Conservation (phyloP, 1,140 invertebrate genomes). For the Copidosoma floridanum region DNA sequence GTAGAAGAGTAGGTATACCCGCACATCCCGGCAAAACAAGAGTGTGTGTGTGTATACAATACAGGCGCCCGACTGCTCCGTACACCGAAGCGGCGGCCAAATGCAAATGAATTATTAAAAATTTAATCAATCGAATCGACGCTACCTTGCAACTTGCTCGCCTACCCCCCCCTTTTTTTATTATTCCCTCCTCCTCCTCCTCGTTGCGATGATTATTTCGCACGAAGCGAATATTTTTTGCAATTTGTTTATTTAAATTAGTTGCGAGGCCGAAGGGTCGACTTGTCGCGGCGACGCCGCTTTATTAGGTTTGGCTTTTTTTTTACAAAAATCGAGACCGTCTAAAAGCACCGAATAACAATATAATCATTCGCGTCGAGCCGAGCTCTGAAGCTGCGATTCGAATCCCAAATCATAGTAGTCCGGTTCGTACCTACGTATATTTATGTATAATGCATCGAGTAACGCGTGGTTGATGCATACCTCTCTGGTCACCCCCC, state of each 20-base stretch:
- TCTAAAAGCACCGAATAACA: too few species aligned
- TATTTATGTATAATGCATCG: too few species aligned
- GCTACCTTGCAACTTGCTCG: conserved; percentile 38
- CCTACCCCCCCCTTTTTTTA: conserved; percentile 27
- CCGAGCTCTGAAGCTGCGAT: too few species aligned
- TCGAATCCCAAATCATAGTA: too few species aligned
- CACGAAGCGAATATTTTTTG: conserved; percentile 55
- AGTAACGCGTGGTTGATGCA: too few species aligned
- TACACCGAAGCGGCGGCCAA: too few species aligned
- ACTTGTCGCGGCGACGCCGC: conserved; percentile 7
- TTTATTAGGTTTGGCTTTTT: conserved; percentile 17
- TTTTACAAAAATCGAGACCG: too few species aligned
- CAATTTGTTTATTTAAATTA: conserved; percentile 59
- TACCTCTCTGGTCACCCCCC: too few species aligned
- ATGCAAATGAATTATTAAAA: conserved; percentile 59
- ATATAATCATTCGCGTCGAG: too few species aligned
- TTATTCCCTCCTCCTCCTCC: conserved; percentile 30
- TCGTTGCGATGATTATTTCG: conserved; percentile 54
- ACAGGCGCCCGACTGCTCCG: too few species aligned
- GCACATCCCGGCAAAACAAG: conserved; percentile 9
- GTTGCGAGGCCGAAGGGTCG: conserved; percentile 13
- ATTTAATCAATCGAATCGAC: conserved; percentile 57
- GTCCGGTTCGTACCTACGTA: too few species aligned
- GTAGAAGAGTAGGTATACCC: conserved; percentile 24
- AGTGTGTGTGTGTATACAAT: too few species aligned